phyloP scores from a whole-genome alignment of 2,888 invertebrate species.

The Sesia apiformis region DNA sequence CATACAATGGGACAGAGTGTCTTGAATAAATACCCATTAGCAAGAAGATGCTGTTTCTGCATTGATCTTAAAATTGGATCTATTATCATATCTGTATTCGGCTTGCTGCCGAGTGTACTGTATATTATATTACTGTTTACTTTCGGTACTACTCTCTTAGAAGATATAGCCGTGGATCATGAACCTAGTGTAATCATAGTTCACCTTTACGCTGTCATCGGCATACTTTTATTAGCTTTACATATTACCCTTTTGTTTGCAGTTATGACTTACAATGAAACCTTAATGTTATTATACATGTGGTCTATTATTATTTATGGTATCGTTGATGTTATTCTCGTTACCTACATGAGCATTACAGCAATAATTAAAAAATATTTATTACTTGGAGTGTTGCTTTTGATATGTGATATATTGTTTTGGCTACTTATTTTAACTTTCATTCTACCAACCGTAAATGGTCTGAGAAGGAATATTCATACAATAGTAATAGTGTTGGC shows the following conservation, averaged over 20 bases:
- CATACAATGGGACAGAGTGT: neutral
- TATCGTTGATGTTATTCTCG: conserved; percentile 21
- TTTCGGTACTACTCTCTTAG: conserved; percentile 15
- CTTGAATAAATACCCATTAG: neutral
- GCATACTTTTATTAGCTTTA: conserved; percentile 24
- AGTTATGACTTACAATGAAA: conserved; percentile 31
- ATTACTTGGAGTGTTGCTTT: conserved; percentile 11
- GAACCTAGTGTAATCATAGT: conserved; percentile 14
- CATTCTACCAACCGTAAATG: conserved; percentile 37
- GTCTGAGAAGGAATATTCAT: conserved; percentile 40
- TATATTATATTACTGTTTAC: conserved; percentile 12
- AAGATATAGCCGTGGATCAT: conserved; percentile 12
- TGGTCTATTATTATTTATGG: conserved; percentile 32
- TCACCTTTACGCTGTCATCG: conserved; percentile 26
- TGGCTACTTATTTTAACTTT: conserved; percentile 29
- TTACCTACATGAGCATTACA: conserved; percentile 14
- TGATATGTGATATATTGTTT: conserved; percentile 18
- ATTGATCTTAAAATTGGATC: conserved; percentile 31
- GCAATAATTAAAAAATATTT: conserved; percentile 8
- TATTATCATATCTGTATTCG: conserved; percentile 27
- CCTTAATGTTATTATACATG: conserved; percentile 31
- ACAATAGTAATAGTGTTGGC: conserved; percentile 15
- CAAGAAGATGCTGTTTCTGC: conserved; percentile 27
- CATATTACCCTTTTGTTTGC: conserved; percentile 30
- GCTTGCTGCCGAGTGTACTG: conserved; percentile 22